A percentile compares a stretch with the other conserved stretches of the same genome.
Evolutionary conservation across 1,140 invertebrate genomes (phyloP).

Genomic region (Helicorthomorpha holstii): DNA sequence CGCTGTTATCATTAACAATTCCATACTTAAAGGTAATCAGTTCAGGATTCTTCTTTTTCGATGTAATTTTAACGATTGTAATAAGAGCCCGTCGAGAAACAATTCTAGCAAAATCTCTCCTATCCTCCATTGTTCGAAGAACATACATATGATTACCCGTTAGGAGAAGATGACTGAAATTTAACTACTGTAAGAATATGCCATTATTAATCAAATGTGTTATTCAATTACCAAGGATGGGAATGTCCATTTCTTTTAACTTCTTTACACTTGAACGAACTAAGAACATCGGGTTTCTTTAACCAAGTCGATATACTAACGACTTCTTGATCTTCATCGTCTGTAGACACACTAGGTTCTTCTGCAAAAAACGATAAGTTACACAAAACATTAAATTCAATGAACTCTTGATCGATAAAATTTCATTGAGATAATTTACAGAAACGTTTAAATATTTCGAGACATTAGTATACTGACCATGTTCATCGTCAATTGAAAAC

Average conservation of each 20-base stretch:
- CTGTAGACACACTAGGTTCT: slow-evolving; percentile 1
- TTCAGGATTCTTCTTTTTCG: slow-evolving; percentile 80
- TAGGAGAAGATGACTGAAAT: slow-evolving; percentile 66
- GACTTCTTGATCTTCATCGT: slow-evolving; percentile 33
- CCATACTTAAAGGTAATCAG: slow-evolving; percentile 93
- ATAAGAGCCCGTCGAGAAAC: slow-evolving; percentile 67
- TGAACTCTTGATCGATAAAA: neutral
- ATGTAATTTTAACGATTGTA: slow-evolving; percentile 88
- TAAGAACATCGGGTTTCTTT: slow-evolving; percentile 64
- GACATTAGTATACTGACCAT: slow-evolving; percentile 39
- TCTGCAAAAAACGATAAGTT: neutral
- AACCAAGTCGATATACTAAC: slow-evolving; percentile 56
- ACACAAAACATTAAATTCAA: neutral
- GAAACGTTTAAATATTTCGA: neutral
- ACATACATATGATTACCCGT: slow-evolving; percentile 75
- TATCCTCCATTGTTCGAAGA: slow-evolving; percentile 56
- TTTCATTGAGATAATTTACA: neutral
- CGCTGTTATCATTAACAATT: slow-evolving; percentile 48
- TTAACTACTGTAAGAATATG: slow-evolving; percentile 17
- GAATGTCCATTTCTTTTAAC: slow-evolving; percentile 71
- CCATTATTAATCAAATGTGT: neutral
- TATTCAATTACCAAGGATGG: slow-evolving; percentile 43
- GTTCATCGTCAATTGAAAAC: slow-evolving; percentile 88
- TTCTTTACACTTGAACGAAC: slow-evolving; percentile 78
- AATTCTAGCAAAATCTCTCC: slow-evolving; percentile 58